Conservation (phyloP, 2,888 invertebrate species). For the Stenodema calcarata region DNA sequence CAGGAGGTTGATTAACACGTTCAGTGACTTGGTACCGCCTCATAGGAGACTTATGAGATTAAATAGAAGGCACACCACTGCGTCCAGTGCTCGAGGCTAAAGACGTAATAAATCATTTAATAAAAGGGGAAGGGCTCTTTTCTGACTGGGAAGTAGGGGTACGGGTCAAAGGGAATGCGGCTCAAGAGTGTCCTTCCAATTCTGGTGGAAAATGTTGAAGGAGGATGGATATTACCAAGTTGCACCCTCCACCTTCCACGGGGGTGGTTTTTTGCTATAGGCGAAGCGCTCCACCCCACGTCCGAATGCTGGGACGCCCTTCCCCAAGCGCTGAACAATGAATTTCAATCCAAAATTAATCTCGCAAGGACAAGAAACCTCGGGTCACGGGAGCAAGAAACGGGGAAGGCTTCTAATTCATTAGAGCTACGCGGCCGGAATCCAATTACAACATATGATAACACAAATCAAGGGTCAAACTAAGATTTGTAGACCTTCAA, state of each 20-base stretch:
- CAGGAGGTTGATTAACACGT: slow-evolving; percentile 34
- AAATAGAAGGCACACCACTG: slow-evolving; percentile 34
- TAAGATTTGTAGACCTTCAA: slow-evolving; percentile 44
- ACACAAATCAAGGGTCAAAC: slow-evolving; percentile 50
- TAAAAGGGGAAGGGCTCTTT: background rate
- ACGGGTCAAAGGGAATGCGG: slow-evolving; percentile 24
- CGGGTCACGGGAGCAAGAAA: slow-evolving; percentile 28
- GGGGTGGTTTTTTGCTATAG: slow-evolving; percentile 14
- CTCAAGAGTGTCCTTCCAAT: slow-evolving; percentile 29
- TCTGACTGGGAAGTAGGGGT: background rate
- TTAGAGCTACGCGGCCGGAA: slow-evolving; percentile 49
- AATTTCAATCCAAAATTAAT: slow-evolving; percentile 59
- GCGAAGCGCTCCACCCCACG: background rate
- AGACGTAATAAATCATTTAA: slow-evolving; percentile 41
- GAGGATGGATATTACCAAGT: slow-evolving; percentile 10
- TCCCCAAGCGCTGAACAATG: slow-evolving; percentile 53
- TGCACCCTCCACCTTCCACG: background rate
- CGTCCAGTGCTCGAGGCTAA: slow-evolving; percentile 4
- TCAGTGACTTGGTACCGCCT: background rate
- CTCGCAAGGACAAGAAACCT: slow-evolving; percentile 47
- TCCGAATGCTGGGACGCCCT: background rate
- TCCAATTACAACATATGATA: slow-evolving; percentile 51
- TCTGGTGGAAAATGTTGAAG: background rate
- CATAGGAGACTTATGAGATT: slow-evolving; percentile 21
- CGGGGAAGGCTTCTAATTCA: slow-evolving; percentile 40